Base-by-base conservation (phyloP, 2,113 vertebrate species). In the Coracopsis vasa region DNA sequence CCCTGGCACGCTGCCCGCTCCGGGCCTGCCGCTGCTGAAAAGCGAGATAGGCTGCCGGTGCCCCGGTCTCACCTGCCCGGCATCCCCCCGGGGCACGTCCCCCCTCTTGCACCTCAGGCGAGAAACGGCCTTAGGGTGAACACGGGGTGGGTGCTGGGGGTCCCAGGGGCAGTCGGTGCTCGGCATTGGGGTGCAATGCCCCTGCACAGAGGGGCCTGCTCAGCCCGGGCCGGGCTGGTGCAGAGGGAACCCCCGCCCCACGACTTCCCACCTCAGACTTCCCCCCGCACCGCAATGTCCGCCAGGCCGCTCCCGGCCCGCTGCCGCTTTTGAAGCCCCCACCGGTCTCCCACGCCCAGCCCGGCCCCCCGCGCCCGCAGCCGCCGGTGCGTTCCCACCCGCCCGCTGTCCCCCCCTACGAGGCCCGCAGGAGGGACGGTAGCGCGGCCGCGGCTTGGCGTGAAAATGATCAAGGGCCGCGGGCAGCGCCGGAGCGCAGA, bases 391-490 rank as follows among this genome's bases (percentile, higher is more conserved):
- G 60, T 92, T 95, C 94, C 90, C 94, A 95, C 53, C 72, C 90
- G 66, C 81, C 79, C 82, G 18, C 53, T 7, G 18, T 41, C 72
- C 15, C 13, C 10, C 64, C 31, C 15, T 39, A 33, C 29, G 31
- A 56, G 29, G 77, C 90, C 81, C 82, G 79, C 44, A 47, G 85
- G 64, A 89, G 80, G 85, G 80, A 81, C 41, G 98, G 98, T 98
- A 97, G 97, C 96, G 94, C 96, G 94, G 92, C 98, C 97, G 96
- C 98, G 98, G 98, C 71, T 93, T 90, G 94, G 98, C 97, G 92
- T 98, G 98, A 98, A 99, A 98, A 97, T 98, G 98, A 99, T 99
- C 98, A 99, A 98, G 98, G 97, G 97, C 96, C 92, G 97, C 98
- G 98, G 98, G 97, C 75, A 80, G 98, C 97, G 98, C 98, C 97